These are phyloP conservation scores for Timema cristinae DNA, from an alignment of 2,888 invertebrate genomes.

Conservation along the genomic window DNA sequence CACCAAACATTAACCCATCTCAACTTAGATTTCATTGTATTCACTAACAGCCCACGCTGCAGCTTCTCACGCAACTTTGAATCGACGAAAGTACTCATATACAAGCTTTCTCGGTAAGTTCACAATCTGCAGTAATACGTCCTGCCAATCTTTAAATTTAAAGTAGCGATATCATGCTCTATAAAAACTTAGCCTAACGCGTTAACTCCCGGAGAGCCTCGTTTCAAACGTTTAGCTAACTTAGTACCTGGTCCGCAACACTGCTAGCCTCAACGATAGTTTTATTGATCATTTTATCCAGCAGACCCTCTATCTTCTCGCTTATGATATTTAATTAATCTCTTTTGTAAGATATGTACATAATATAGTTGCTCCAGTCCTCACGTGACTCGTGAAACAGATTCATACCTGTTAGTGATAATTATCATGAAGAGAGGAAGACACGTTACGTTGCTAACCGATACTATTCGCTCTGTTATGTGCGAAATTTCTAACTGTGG, in stretches of 20 bases:
- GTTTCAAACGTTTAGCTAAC: slow-evolving; percentile 32
- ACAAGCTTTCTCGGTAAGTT: not conserved
- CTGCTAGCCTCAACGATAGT: slow-evolving; percentile 26
- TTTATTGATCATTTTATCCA: slow-evolving; percentile 19
- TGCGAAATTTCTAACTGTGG: not conserved
- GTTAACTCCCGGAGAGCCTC: slow-evolving; percentile 41
- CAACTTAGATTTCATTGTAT: not conserved
- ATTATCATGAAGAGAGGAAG: too few relatives aligned
- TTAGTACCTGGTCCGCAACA: slow-evolving; percentile 31
- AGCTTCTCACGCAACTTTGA: not conserved
- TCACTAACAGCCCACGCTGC: not conserved
- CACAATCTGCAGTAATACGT: slow-evolving; percentile 14
- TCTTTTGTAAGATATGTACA: too few relatives aligned
- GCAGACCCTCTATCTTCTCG: not conserved
- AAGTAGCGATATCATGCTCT: slow-evolving; percentile 40
- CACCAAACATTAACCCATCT: too few relatives aligned
- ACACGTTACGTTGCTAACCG: too few relatives aligned
- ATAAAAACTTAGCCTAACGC: slow-evolving; percentile 39
- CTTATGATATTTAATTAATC: too few relatives aligned
- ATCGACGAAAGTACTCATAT: not conserved
- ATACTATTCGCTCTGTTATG: not conserved
- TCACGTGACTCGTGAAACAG: too few relatives aligned
- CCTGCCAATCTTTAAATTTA: slow-evolving; percentile 25
- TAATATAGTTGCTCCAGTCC: too few relatives aligned
- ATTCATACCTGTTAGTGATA: too few relatives aligned